phyloP scores from a whole-genome alignment of 1,140 invertebrate species.

The Hormaphis cornu region DNA sequence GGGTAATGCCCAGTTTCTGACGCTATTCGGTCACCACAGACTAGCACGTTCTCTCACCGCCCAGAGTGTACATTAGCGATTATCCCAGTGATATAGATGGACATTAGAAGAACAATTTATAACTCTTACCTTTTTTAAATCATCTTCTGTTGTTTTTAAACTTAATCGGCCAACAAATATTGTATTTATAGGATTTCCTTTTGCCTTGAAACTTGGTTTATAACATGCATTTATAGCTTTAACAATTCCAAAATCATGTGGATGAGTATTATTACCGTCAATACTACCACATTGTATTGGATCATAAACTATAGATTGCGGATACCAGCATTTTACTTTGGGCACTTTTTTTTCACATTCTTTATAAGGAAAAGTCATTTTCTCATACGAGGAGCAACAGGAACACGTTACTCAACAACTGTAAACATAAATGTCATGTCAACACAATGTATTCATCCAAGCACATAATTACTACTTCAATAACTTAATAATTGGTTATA shows the following conservation, averaged over 20 bases:
- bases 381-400: neutral
- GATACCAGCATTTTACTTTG: slow-evolving; percentile 44
- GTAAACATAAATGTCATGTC: too few species aligned
- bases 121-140: slow-evolving; percentile 38
- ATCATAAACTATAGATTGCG: slow-evolving; percentile 51
- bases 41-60: too few species aligned
- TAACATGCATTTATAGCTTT: slow-evolving; percentile 64
- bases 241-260: slow-evolving; percentile 69
- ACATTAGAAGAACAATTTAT: neutral
- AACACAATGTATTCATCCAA: too few species aligned
- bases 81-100: too few species aligned
- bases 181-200: slow-evolving; percentile 60
- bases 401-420: too few species aligned
- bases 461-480: too few species aligned
- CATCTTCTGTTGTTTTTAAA: slow-evolving; percentile 53
- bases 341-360: neutral
- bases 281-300: slow-evolving; percentile 69
- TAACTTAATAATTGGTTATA: too few species aligned
- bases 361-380: neutral
- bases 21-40: too few species aligned
- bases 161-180: slow-evolving; percentile 71
- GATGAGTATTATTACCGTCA: slow-evolving; percentile 70
- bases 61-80: too few species aligned
- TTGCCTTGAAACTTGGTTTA: slow-evolving; percentile 54
- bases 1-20: too few species aligned